Percentiles rank a stretch among this genome's conserved stretches.
phyloP scores from a whole-genome alignment of 1,140 invertebrate genomes.

The Hyphantria cunea region DNA sequence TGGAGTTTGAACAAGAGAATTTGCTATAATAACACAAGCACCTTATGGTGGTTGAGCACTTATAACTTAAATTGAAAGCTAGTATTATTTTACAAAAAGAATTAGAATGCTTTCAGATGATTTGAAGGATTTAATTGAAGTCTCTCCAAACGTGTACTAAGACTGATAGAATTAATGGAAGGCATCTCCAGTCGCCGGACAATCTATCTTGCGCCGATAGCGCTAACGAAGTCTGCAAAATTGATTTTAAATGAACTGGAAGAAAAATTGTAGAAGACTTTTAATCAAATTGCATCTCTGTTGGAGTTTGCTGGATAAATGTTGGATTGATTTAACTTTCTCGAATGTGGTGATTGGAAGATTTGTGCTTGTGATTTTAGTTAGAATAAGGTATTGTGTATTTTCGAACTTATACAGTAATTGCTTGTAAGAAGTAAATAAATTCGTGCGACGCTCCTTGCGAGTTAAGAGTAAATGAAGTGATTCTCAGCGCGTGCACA shows the following conservation, averaged over 20 bases:
- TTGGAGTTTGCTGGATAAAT: slow-evolving; percentile 7
- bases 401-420: too few relatives aligned
- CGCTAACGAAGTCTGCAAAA: slow-evolving; percentile 35
- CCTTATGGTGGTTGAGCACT: too few relatives aligned
- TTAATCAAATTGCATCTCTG: slow-evolving; percentile 27
- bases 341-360: slow-evolving; percentile 8
- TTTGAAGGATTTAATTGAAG: not conserved
- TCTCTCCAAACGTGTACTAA: not conserved
- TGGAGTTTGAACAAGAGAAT: too few relatives aligned
- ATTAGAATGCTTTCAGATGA: not conserved
- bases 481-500: too few relatives aligned
- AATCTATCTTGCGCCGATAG: slow-evolving; percentile 38
- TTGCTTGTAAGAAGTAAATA: too few relatives aligned
- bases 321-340: not conserved
- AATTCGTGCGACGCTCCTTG: too few relatives aligned
- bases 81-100: too few relatives aligned
- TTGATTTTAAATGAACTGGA: slow-evolving; percentile 38
- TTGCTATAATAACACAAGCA: too few relatives aligned
- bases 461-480: too few relatives aligned
- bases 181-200: slow-evolving; percentile 14
- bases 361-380: not conserved
- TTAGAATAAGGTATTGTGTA: too few relatives aligned
- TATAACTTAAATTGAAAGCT: too few relatives aligned
- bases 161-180: slow-evolving; percentile 29
- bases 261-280: slow-evolving; percentile 24